Conservation (phyloP, 2,888 invertebrate genomes). For the Nysson spinosus region DNA sequence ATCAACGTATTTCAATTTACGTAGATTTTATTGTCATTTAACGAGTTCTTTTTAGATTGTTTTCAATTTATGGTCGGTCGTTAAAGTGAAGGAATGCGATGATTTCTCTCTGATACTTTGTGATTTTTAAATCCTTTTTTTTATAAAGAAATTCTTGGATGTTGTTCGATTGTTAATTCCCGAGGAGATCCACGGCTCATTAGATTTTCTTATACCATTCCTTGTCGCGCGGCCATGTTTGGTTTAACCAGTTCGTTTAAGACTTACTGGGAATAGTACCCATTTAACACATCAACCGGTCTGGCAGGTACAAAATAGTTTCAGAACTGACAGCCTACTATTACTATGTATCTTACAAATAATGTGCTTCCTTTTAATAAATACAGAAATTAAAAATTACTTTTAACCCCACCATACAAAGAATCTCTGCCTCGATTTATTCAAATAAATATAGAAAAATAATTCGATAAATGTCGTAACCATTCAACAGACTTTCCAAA, state of each 20-base stretch:
- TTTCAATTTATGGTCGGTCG: neutral
- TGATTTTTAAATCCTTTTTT: too few species aligned
- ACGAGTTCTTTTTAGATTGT: neutral
- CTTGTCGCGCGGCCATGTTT: constrained; percentile 15
- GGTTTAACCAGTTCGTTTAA: constrained; percentile 31
- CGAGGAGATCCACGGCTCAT: constrained; percentile 1
- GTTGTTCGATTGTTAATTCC: neutral
- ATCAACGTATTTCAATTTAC: neutral
- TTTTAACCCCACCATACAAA: too few species aligned
- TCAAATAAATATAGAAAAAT: too few species aligned
- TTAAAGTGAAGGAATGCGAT: too few species aligned
- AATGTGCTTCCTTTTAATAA: constrained; percentile 2
- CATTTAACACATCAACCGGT: constrained; percentile 40
- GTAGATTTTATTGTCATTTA: neutral
- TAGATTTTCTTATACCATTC: constrained; percentile 16
- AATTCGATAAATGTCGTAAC: too few species aligned
- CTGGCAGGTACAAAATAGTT: constrained; percentile 24
- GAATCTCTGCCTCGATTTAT: too few species aligned
- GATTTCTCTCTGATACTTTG: too few species aligned
- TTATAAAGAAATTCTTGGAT: too few species aligned
- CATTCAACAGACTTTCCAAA: too few species aligned
- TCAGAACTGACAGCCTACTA: constrained; percentile 28
- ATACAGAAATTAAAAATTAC: too few species aligned
- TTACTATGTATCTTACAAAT: neutral
- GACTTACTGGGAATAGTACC: constrained; percentile 26